A percentile compares a stretch with the other conserved stretches of the same genome.
These are phyloP conservation scores for Argentina silus DNA, from an alignment of 2,797 vertebrate genomes.

Conservation along the genomic window DNA sequence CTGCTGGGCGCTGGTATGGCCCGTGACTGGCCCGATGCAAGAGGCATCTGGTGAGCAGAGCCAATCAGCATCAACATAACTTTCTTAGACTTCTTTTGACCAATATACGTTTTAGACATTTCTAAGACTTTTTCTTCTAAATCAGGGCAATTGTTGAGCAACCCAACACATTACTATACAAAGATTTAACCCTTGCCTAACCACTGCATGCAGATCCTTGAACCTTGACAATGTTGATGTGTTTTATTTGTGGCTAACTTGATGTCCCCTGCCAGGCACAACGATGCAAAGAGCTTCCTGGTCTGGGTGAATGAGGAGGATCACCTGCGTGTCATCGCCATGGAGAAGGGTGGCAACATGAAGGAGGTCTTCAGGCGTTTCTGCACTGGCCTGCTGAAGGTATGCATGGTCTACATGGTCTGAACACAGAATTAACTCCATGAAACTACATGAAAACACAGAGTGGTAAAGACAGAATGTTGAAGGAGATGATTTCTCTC, in stretches of 20 bases:
- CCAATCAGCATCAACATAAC: too few relatives aligned
- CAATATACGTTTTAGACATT: too few relatives aligned
- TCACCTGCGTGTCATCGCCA: slow-evolving; percentile 86
- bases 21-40: slow-evolving; percentile 93
- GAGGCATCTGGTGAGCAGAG: slow-evolving; percentile 89
- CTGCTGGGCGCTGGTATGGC: slow-evolving; percentile 94
- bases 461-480: too few relatives aligned
- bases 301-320: slow-evolving; percentile 90
- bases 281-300: slow-evolving; percentile 84
- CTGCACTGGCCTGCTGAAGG: slow-evolving; percentile 87
- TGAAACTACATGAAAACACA: neutral
- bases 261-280: slow-evolving; percentile 74
- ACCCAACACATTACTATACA: neutral
- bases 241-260: neutral
- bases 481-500: neutral
- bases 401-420: slow-evolving; percentile 40
- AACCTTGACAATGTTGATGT: neutral
- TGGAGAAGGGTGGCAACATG: slow-evolving; percentile 87
- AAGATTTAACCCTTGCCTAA: neutral
- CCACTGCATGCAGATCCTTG: neutral
- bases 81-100: too few relatives aligned
- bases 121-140: neutral
- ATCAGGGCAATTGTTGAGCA: neutral
- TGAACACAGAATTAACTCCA: neutral
- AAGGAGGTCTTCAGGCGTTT: slow-evolving; percentile 88